A percentile compares a stretch with the other conserved stretches of the same genome.
phyloP scores from a whole-genome alignment of 2,888 invertebrate genomes.

The Drosophila anomalipes region DNA sequence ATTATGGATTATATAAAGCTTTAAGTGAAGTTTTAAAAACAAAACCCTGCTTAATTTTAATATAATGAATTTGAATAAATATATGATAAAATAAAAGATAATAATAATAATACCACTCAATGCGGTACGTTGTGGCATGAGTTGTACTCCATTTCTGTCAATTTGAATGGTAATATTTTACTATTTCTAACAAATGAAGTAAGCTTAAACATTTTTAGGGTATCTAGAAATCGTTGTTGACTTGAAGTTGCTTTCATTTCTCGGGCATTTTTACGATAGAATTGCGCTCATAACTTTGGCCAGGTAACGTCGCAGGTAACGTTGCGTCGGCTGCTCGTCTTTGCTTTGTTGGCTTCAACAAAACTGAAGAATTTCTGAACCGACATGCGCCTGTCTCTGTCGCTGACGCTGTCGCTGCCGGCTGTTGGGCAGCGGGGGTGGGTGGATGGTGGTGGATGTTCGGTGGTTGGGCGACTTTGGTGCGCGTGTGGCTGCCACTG shows the following conservation, averaged over 20 bases:
- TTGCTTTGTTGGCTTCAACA: constrained; percentile 38
- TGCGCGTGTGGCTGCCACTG: constrained; percentile 60
- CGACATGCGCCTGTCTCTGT: constrained; percentile 74
- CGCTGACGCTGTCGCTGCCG: constrained; percentile 21
- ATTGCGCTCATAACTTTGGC: constrained; percentile 80
- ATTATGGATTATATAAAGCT: background rate
- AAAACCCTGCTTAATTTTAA: background rate
- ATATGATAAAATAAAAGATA: background rate
- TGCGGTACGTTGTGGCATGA: background rate
- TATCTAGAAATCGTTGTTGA: constrained; percentile 15
- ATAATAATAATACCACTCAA: background rate
- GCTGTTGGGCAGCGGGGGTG: constrained; percentile 12
- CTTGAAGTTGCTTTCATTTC: constrained; percentile 42
- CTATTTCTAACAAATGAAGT: background rate
- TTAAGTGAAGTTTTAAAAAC: background rate
- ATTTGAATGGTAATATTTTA: background rate
- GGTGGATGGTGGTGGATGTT: constrained; percentile 1
- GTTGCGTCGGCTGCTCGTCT: constrained; percentile 67
- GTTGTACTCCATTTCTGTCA: rapidly evolving
- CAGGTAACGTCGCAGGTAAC: constrained; percentile 52
- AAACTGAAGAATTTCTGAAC: constrained; percentile 72
- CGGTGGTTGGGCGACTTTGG: constrained; percentile 59
- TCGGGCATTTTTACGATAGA: constrained; percentile 78
- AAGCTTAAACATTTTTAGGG: constrained; percentile 24
- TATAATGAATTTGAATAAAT: background rate